Conservation (phyloP, 2,888 invertebrate genomes). For the Amphipoea lucens region DNA sequence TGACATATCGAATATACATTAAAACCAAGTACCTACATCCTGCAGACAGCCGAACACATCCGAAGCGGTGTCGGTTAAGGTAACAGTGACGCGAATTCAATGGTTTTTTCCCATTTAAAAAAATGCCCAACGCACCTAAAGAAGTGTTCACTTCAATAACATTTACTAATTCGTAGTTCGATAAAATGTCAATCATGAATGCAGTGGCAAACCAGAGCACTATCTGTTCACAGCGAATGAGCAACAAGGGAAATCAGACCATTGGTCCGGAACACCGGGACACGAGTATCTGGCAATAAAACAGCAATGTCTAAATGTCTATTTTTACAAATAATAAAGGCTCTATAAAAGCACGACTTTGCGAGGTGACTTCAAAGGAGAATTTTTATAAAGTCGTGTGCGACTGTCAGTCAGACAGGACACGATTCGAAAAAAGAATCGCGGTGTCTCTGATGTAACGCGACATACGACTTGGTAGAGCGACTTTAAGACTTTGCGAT, state of each 20-base stretch:
- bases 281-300: constrained; percentile 3
- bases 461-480: neutral
- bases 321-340: neutral
- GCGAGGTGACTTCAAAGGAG: neutral
- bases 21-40: too few relatives aligned
- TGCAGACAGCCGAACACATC: too few relatives aligned
- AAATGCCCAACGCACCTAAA: too few relatives aligned
- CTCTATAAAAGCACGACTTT: neutral
- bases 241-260: constrained; percentile 6
- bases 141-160: too few relatives aligned
- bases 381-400: neutral
- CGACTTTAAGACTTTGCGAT: neutral
- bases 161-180: neutral
- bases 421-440: neutral
- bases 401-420: neutral
- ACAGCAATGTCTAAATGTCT: neutral
- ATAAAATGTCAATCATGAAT: neutral
- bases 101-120: too few relatives aligned
- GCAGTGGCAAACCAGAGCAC: neutral
- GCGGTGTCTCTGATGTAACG: neutral
- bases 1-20: too few relatives aligned
- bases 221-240: constrained; percentile 41
- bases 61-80: too few relatives aligned
- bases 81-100: too few relatives aligned
- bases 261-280: constrained; percentile 17